Evolutionary conservation across 2,113 vertebrate genomes (phyloP), one percentile per base, ranked within the genome.

Genomic region (Poeciliopsis retropinna): DNA sequence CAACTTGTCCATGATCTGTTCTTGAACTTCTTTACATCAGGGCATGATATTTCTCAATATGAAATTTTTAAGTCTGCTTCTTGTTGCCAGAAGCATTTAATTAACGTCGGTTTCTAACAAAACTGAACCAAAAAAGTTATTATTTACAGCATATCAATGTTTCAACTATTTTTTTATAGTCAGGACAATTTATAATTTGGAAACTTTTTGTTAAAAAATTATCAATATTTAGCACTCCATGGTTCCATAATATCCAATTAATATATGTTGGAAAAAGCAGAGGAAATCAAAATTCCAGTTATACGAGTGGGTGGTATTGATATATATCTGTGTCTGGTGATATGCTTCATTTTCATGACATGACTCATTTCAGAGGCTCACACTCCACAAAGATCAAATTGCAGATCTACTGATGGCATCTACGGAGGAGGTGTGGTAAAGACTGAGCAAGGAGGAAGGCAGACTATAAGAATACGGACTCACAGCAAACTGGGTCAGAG

Each of bases 351-450:
- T 57, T 1, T 57, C 7, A n/a, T 57, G 9, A n/a, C 51, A 57
- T 57, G 51, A 57, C 14, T 60, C 32, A 37, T 25, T 61, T 25
- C 61, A 5, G n/a, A 13, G 51, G 14, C n/a, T 65, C 51, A 60
- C 68, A 64, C 61, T 57, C 34, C 67, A 64, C 9, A 1, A 69
- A 70, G 62, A 79, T 82, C 70, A 51, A 61, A 66, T 72, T 82
- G 29, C 72, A 67, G 31, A 25, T 72, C 5, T 61, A 39, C 60
- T 41, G 34, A 75, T 41, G 4, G 54, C 7, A 66, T 83, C 65
- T 73, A 63, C 3, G 5, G 17, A 84, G 66, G 82, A 75, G 84
- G 91, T 44, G 87, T 72, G 80, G 72, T 77, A 27, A 75, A 51
- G 47, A 2, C 41, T 63, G 13, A 60, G 30, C 17, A 25, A 25